Base-by-base conservation (phyloP, 2,888 invertebrate genomes). In the Lochmaea crataegi region DNA sequence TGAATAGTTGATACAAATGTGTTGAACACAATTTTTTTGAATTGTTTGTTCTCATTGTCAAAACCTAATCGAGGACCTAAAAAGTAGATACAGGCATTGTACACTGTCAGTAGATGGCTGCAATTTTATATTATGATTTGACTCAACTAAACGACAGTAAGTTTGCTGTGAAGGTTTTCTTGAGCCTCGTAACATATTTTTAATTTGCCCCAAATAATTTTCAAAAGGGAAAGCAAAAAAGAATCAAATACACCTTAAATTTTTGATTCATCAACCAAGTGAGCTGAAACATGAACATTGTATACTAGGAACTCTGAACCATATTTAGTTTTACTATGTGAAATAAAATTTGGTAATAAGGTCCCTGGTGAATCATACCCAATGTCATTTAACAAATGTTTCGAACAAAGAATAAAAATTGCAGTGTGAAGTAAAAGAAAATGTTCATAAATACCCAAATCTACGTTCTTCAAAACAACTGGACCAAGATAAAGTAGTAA, bases 261-360 rank as follows among this genome's bases (percentile, higher is more conserved):
- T 68, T 73, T 53, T 16, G 68, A 77, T 69, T 80, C 79, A 61
- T 75, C 74, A 32, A 51, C 48, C 14, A 80, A 32, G 56, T 79
- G 80, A 26, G 73, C 58, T n/a, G 79, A 51, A 63, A 71, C 61
- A 60, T 79, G 75, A 38, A 78, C 71, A 74, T 78, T 76, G 57
- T 75, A 71, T 48, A 71, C 58, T 10, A 78, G 32, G 73, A 73
- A 77, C 53, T 76, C 71, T 32, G 22, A 14, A 14, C 79, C 79
- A 71, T 78, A 79, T 60, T 78, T 63, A 41, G 32, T 45, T 57
- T 68, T 67, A 41, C 14, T 57, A 41, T 72, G 66, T 45, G 51
- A 6, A 41, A 72, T 68, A 68, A 72, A 67, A 32, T 32, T 32
- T 32, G 26, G 4, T 32, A 32, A 3, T 32, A 32, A 4, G 4